Evolutionary conservation across 2,888 invertebrate genomes (phyloP), one percentile per base, ranked within the genome.

Genomic region (Tenthredo scrophulariae): DNA sequence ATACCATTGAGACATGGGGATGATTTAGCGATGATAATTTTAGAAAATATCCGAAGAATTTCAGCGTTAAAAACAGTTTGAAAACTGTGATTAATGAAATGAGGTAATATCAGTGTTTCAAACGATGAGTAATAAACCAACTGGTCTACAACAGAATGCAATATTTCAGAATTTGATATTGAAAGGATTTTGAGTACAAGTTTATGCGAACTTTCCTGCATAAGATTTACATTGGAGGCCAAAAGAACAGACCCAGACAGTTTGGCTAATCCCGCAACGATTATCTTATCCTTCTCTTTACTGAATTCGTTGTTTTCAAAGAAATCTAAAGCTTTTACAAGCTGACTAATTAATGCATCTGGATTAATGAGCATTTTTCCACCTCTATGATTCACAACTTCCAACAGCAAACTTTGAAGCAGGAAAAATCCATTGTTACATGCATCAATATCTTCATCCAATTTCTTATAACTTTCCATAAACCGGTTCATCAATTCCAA

Each of bases 181-280:
- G 94, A 94, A 46, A 97, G 91, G 37, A 96, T 93, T 87, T 96
- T 96, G 89, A 95, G 95, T 0, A 96, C 95, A 84, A 97, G 93
- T n/a, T 95, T 94, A 54, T 96, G 96, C 0, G 97, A 95, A 90
- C 96, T 95, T 91, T 97, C 96, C 93, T 97, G 97, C 2, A 96
- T 95, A 15, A 97, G 92, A 82, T 95, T 95, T 0, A 96, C 93
- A 88, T 95, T 95, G 10, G 94, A 94, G 0, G 96, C 93, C 22
- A 93, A 88, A 54, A 94, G 89, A 80, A 92, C 89, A 9, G 90
- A 87, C 26, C 91, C 87, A 5, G 90, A 88, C 82, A 90, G 84
- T 79, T 90, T 89, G 37, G 90, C 87, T 43, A 90, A 85, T 62
- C 90, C 90, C 80, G 85, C 82, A 13, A 92, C 80, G 7, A 91